Evolutionary conservation across 2,113 vertebrate species (phyloP).

Genomic region (Scolopax mira): DNA sequence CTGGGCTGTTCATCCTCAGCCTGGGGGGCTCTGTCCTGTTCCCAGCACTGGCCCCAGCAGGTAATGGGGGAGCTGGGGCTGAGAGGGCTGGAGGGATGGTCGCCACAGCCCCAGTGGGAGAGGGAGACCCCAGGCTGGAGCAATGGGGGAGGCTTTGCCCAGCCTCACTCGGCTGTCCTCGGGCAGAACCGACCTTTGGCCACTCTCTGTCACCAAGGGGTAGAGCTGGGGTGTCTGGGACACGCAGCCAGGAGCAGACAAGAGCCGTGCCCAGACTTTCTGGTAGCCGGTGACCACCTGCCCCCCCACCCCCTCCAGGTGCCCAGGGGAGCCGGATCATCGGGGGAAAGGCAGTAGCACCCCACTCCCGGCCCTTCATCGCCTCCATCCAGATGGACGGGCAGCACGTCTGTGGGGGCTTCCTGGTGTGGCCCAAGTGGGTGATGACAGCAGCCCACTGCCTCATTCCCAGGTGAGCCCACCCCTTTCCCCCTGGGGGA

Average conservation of each 20-base stretch:
- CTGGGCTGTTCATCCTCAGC: not conserved
- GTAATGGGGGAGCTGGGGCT: not conserved
- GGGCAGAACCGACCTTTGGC: accelerated
- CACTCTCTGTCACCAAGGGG: accelerated
- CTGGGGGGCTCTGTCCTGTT: not conserved
- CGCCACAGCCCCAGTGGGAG: not conserved
- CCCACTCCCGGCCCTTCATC: constrained; percentile 83
- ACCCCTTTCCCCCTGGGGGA: accelerated
- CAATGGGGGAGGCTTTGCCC: accelerated
- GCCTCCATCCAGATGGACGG: constrained; percentile 68
- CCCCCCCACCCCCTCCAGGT: constrained; percentile 33
- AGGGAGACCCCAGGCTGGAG: accelerated
- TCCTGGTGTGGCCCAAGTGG: constrained; percentile 66
- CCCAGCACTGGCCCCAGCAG: not conserved
- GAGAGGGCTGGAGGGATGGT: not conserved
- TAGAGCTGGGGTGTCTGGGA: not conserved
- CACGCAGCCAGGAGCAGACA: not conserved
- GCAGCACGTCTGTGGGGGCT: constrained; percentile 65
- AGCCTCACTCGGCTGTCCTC: not conserved
- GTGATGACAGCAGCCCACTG: constrained; percentile 76
- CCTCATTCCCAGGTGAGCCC: constrained; percentile 54
- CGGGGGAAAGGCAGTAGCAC: constrained; percentile 67
- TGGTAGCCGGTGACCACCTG: accelerated
- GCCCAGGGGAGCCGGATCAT: constrained; percentile 70
- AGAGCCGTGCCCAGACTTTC: accelerated